Evolutionary conservation across 2,113 vertebrate genomes (phyloP).

Genomic region (Ivindomyrus marchei): DNA sequence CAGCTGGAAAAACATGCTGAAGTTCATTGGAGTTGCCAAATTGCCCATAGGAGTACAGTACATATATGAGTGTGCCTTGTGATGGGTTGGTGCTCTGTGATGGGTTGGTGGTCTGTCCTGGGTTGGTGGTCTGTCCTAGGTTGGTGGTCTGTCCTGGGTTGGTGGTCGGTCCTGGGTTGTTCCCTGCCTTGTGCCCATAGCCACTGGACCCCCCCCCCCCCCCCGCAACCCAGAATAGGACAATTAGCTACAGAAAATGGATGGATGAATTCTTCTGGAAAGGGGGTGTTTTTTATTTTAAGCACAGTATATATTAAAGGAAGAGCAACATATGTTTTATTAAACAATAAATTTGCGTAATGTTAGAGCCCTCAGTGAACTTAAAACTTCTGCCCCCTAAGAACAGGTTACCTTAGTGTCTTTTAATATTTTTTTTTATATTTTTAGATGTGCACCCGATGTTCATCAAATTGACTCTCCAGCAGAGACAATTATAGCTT

Average conservation of each 20-base stretch:
- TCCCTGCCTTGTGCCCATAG: background rate
- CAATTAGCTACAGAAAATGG: background rate
- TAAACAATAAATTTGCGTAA: background rate
- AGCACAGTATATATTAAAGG: background rate
- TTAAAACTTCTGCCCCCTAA: background rate
- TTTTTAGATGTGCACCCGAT: background rate
- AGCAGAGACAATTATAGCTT: background rate
- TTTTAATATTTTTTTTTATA: background rate
- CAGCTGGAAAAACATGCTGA: too few relatives aligned
- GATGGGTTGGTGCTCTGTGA: too few relatives aligned
- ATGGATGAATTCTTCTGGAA: background rate
- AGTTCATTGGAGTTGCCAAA: too few relatives aligned
- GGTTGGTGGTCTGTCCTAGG: too few relatives aligned
- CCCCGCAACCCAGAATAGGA: background rate
- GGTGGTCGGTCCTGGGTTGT: background rate
- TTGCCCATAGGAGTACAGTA: too few relatives aligned
- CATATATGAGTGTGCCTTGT: too few relatives aligned
- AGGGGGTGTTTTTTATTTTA: too few relatives aligned
- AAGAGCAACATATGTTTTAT: background rate
- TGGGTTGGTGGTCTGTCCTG: too few relatives aligned
- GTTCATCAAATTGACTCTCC: background rate
- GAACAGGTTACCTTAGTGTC: background rate
- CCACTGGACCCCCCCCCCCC: background rate
- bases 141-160: too few relatives aligned
- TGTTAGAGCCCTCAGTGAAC: background rate